Percentiles rank a stretch among this genome's conserved stretches.
phyloP scores from a whole-genome alignment of 2,797 vertebrate species.

The Merluccius polli region DNA sequence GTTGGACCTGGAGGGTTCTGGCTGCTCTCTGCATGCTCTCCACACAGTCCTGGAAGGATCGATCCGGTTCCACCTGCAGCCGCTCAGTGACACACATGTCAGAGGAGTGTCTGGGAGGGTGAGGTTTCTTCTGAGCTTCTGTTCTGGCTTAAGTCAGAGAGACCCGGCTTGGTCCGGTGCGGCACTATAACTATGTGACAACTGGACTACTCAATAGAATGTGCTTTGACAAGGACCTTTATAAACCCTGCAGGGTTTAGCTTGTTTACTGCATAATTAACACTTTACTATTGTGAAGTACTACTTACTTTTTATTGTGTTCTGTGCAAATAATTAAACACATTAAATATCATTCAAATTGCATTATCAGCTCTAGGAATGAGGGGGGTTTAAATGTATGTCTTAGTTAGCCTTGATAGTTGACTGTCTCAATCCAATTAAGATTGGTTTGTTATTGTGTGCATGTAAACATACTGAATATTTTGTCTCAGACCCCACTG shows the following conservation, averaged over 20 bases:
- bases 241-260: neutral
- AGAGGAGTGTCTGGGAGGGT: conserved; percentile 88
- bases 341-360: neutral
- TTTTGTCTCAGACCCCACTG: conserved; percentile 76
- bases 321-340: neutral
- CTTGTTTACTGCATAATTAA: neutral
- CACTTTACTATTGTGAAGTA: neutral
- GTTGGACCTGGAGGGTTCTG: conserved; percentile 65
- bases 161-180: neutral
- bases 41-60: conserved; percentile 82
- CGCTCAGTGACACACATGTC: conserved; percentile 67
- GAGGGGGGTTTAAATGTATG: too few relatives aligned
- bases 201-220: neutral
- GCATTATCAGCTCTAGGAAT: too few relatives aligned
- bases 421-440: too few relatives aligned
- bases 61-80: conserved; percentile 78
- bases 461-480: neutral
- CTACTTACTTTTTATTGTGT: neutral
- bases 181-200: neutral
- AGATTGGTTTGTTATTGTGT: neutral
- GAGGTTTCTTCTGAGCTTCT: conserved; percentile 32
- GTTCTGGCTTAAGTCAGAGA: neutral
- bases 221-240: neutral
- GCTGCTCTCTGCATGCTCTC: conserved; percentile 75
- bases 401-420: too few relatives aligned